Evolutionary conservation across 2,797 vertebrate genomes (phyloP).

Genomic region (Australoheros facetus): DNA sequence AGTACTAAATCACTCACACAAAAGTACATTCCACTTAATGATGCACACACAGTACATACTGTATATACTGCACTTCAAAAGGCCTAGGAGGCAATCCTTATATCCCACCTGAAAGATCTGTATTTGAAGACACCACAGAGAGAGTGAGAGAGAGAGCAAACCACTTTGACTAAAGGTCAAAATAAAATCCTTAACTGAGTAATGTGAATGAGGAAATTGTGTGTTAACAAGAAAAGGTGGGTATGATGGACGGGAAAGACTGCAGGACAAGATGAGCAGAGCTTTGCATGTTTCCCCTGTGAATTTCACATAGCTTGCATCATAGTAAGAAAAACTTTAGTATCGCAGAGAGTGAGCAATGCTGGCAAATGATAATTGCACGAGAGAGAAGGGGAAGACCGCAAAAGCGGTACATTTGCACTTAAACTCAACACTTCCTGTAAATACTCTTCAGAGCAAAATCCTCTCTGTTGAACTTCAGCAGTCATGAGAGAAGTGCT

Average conservation of each 20-base stretch:
- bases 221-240: not conserved
- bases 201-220: not conserved
- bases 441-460: slow-evolving; percentile 18
- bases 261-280: not conserved
- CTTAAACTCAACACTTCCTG: not conserved
- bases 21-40: not conserved
- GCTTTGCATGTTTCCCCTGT: not conserved
- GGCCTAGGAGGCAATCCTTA: slow-evolving; percentile 23
- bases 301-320: not conserved
- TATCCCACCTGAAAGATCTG: slow-evolving; percentile 30
- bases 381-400: not conserved
- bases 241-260: not conserved
- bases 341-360: not conserved
- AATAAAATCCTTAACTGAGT: not conserved
- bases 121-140: not conserved
- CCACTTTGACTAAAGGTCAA: too few species aligned
- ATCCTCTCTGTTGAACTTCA: not conserved
- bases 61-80: slow-evolving; percentile 3
- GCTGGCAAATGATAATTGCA: not conserved
- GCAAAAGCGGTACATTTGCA: not conserved
- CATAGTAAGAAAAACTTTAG: not conserved
- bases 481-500: not conserved
- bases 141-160: not conserved
- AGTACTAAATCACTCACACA: not conserved
- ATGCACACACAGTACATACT: not conserved